Percentiles rank a stretch among this genome's conserved stretches.
phyloP scores from a whole-genome alignment of 2,888 invertebrate species.

The Ophion ventricosus region DNA sequence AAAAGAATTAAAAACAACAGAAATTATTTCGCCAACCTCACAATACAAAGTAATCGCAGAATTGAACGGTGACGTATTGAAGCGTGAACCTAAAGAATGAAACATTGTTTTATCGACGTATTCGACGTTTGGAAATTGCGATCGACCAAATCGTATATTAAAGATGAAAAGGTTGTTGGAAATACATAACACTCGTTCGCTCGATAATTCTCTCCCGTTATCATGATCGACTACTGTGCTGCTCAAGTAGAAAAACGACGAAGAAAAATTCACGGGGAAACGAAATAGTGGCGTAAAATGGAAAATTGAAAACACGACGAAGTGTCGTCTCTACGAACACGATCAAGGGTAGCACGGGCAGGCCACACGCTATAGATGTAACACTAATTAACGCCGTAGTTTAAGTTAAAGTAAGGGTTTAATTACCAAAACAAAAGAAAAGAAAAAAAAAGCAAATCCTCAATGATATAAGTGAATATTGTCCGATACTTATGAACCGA shows the following conservation, averaged over 20 bases:
- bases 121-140: conserved; percentile 44
- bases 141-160: neutral
- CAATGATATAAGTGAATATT: conserved; percentile 65
- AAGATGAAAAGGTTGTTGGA: conserved; percentile 6
- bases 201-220: conserved; percentile 38
- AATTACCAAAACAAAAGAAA: conserved; percentile 54
- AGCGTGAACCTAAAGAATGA: neutral
- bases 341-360: conserved; percentile 81
- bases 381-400: conserved; percentile 80
- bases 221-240: neutral
- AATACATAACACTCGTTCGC: conserved; percentile 22
- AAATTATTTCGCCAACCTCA: neutral
- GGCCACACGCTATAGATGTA: conserved; percentile 82
- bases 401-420: conserved; percentile 72
- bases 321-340: conserved; percentile 60
- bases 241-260: neutral
- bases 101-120: conserved; percentile 9
- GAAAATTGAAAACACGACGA: conserved; percentile 28
- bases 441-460: conserved; percentile 30
- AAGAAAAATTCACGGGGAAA: neutral
- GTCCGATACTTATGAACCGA: conserved; percentile 69
- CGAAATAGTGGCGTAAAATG: conserved; percentile 47
- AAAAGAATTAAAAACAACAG: neutral
- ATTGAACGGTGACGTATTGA: neutral
- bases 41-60: neutral